Conservation (phyloP, 2,888 invertebrate species). For the Mythimna impura region DNA sequence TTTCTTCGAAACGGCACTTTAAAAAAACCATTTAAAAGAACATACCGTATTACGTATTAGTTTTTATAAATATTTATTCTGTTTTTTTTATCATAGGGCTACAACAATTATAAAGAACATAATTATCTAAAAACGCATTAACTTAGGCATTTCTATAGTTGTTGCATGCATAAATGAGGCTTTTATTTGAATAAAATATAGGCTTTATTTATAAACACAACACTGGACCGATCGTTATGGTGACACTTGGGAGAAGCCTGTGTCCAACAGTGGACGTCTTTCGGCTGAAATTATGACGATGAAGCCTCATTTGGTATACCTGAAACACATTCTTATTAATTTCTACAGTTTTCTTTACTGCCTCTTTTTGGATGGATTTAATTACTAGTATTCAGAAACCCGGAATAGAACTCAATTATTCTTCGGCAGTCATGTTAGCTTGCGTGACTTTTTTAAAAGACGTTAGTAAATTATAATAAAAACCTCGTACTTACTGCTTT, state of each 20-base stretch:
- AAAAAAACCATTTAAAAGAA: too few species aligned
- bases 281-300: too few species aligned
- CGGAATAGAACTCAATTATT: conserved; percentile 30
- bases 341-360: not conserved
- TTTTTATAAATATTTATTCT: too few species aligned
- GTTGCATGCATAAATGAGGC: not conserved
- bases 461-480: conserved; percentile 34
- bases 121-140: not conserved
- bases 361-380: not conserved
- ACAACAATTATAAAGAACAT: too few species aligned
- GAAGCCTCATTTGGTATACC: too few species aligned
- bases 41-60: too few species aligned
- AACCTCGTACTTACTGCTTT: conserved; percentile 63
- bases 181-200: not conserved
- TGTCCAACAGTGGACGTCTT: too few species aligned
- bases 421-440: conserved; percentile 10
- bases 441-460: conserved; percentile 51
- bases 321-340: not conserved
- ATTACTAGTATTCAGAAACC: conserved; percentile 1
- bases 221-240: too few species aligned
- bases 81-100: too few species aligned
- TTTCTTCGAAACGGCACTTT: not conserved
- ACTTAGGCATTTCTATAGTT: not conserved
- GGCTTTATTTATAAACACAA: not conserved
- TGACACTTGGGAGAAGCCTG: too few species aligned